A percentile compares a stretch with the other conserved stretches of the same genome.
Evolutionary conservation across 2,113 vertebrate species (phyloP).

Genomic region (Lipophrys pholis): DNA sequence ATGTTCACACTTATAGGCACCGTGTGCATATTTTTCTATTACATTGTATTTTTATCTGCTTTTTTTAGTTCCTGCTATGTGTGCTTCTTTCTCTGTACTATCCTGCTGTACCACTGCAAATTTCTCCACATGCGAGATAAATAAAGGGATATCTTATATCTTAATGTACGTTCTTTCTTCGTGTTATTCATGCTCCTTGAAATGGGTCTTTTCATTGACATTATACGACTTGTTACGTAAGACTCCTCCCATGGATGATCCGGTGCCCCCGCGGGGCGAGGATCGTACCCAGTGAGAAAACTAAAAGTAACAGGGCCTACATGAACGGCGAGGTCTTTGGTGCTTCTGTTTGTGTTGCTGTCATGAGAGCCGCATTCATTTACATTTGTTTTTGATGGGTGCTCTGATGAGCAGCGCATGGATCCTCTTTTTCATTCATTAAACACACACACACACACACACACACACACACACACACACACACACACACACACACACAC

Average conservation of each 20-base stretch:
- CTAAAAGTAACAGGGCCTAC: constrained; percentile 60
- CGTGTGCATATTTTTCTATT: too few relatives aligned
- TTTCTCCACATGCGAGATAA: too few relatives aligned
- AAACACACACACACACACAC: constrained; percentile 4
- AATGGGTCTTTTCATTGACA: constrained; percentile 75
- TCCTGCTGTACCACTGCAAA: too few relatives aligned
- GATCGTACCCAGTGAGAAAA: constrained; percentile 74
- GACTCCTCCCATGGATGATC: constrained; percentile 64
- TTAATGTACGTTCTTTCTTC: constrained; percentile 22
- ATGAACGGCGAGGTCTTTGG: constrained; percentile 33
- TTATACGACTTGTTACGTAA: constrained; percentile 79
- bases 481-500: too few relatives aligned
- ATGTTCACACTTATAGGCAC: too few relatives aligned
- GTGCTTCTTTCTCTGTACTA: too few relatives aligned
- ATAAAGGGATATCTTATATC: too few relatives aligned
- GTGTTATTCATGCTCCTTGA: constrained; percentile 60
- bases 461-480: too few relatives aligned
- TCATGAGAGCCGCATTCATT: constrained; percentile 50
- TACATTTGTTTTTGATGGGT: constrained; percentile 34
- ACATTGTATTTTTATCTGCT: too few relatives aligned
- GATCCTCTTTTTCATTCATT: constrained; percentile 56
- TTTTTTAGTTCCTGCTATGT: too few relatives aligned
- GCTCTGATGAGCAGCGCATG: background rate
- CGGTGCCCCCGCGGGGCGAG: constrained; percentile 70
- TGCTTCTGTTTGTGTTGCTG: constrained; percentile 27